phyloP scores from a whole-genome alignment of 2,113 vertebrate species.

The Scatophagus argus region DNA sequence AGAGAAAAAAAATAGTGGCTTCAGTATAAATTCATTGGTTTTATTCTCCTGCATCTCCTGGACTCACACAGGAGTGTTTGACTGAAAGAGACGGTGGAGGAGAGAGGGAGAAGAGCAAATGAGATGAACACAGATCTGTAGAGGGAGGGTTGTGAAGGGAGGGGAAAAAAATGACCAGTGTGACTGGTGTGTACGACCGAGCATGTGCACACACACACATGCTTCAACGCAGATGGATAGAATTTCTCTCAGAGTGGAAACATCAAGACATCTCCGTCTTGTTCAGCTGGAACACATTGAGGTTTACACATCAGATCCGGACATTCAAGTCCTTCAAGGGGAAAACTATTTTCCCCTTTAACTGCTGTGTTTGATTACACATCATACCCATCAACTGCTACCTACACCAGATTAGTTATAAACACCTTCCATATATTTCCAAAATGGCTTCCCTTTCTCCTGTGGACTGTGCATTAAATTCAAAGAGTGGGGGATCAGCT shows the following conservation, averaged over 20 bases:
- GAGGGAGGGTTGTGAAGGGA: background rate
- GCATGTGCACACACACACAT: conserved; percentile 17
- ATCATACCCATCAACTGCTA: conserved; percentile 8
- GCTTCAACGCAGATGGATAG: conserved; percentile 51
- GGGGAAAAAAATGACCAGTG: conserved; percentile 11
- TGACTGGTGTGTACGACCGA: conserved; percentile 8
- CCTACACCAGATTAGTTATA: background rate
- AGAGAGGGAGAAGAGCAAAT: conserved; percentile 16
- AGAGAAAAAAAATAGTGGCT: conserved; percentile 31
- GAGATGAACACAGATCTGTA: conserved; percentile 17
- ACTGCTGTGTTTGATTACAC: no score
- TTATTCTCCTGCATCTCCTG: conserved; percentile 43
- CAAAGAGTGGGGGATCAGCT: background rate
- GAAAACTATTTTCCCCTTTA: conserved; percentile 13
- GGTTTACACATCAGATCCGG: conserved; percentile 54
- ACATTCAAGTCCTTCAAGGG: conserved; percentile 23
- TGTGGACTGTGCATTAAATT: background rate
- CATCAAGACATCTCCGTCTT: conserved; percentile 46
- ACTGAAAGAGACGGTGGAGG: conserved; percentile 15
- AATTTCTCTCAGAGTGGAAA: conserved; percentile 67
- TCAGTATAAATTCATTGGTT: conserved; percentile 54
- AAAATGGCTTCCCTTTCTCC: background rate
- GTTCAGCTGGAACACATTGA: conserved; percentile 62
- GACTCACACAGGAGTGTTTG: conserved; percentile 16
- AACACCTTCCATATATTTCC: background rate